phyloP scores from a whole-genome alignment of 2,888 invertebrate species.

The Cyrtodaria siliqua region DNA sequence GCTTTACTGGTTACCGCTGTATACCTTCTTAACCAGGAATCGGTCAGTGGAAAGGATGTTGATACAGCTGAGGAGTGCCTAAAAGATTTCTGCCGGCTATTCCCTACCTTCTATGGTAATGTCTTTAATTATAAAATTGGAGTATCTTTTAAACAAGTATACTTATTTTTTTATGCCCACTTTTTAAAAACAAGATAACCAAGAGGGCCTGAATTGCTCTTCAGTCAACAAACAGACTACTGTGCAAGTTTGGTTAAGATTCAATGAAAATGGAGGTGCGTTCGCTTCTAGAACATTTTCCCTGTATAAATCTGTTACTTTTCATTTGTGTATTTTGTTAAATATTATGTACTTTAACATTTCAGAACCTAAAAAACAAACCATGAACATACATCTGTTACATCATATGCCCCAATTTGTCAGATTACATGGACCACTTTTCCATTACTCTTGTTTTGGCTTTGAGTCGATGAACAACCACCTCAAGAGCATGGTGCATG shows the following conservation, averaged over 20 bases:
- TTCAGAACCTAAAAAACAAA: slow-evolving; percentile 16
- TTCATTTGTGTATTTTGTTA: no score
- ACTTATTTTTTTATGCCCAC: no score
- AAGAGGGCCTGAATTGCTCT: no score
- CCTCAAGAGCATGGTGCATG: slow-evolving; percentile 42
- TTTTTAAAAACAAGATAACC: no score
- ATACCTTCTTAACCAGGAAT: slow-evolving; percentile 18
- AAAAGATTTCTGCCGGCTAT: slow-evolving; percentile 18
- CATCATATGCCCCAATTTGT: slow-evolving; percentile 27
- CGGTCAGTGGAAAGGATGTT: slow-evolving; percentile 1
- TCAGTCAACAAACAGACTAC: no score
- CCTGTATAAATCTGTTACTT: no score
- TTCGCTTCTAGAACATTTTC: no score
- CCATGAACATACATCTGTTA: slow-evolving; percentile 41
- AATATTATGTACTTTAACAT: no score
- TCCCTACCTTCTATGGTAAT: slow-evolving; percentile 23
- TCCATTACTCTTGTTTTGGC: slow-evolving; percentile 33
- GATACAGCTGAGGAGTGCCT: slow-evolving; percentile 15
- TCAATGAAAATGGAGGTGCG: no score
- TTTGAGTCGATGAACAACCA: slow-evolving; percentile 42
- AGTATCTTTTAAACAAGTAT: slow-evolving; percentile 4
- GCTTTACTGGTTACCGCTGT: slow-evolving; percentile 31
- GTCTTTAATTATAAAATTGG: neutral
- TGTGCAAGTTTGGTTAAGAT: no score
- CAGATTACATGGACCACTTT: slow-evolving; percentile 38